A percentile compares a stretch with the other conserved stretches of the same genome.
These are phyloP conservation scores for Lagocephalus sceleratus DNA, from an alignment of 2,797 vertebrate species.

Conservation along the genomic window DNA sequence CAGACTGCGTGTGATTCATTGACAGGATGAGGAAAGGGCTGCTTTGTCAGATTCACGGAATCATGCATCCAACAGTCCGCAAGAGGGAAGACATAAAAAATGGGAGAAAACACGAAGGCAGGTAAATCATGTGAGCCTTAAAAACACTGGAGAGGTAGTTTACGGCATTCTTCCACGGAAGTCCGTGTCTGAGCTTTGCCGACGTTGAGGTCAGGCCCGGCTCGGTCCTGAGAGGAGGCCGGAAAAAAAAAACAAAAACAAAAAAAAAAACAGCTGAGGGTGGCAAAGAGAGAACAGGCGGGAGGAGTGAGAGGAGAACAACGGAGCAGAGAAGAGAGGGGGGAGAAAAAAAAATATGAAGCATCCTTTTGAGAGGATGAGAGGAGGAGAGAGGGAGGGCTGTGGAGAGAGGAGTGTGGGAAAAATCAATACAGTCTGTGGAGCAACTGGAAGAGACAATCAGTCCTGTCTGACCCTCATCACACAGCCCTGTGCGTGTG, in stretches of 20 bases:
- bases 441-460: conserved; percentile 74
- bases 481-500: conserved; percentile 49
- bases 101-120: neutral
- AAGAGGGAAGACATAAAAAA: conserved; percentile 4
- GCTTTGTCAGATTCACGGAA: conserved; percentile 29
- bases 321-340: conserved; percentile 10
- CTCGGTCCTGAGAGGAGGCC: conserved; percentile 2
- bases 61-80: conserved; percentile 16
- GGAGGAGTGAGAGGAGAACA: neutral
- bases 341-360: conserved; percentile 57
- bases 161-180: conserved; percentile 9
- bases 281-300: neutral
- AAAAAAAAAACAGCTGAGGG: neutral
- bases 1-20: conserved; percentile 34
- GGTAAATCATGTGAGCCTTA: conserved; percentile 24
- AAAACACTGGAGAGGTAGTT: conserved; percentile 5
- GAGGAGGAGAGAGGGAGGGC: conserved; percentile 41
- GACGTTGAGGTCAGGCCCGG: conserved; percentile 3
- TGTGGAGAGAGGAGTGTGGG: conserved; percentile 71
- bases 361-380: conserved; percentile 41
- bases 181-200: conserved; percentile 12
- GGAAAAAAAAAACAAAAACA: conserved; percentile 18
- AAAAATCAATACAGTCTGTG: conserved; percentile 76
- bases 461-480: conserved; percentile 71
- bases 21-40: conserved; percentile 28